phyloP scores from a whole-genome alignment of 1,140 invertebrate genomes.

The Drosophila setifemur region DNA sequence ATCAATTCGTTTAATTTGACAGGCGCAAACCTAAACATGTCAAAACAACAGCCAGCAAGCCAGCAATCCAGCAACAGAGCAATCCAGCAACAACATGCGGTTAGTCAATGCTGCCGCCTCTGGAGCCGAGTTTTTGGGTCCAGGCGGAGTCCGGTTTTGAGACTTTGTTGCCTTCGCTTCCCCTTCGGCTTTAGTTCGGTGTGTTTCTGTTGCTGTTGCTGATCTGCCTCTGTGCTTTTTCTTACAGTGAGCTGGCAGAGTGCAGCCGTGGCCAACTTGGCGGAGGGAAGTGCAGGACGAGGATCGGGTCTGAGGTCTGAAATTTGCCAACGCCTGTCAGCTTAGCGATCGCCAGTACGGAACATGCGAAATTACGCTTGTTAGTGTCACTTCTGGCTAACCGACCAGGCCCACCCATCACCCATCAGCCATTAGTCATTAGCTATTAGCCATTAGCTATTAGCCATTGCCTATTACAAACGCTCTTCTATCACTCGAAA shows the following conservation, averaged over 20 bases:
- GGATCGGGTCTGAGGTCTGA: conserved; percentile 20
- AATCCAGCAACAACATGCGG: no score
- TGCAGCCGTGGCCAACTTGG: conserved; percentile 73
- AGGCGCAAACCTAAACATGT: conserved; percentile 83
- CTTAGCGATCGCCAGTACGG: conserved; percentile 63
- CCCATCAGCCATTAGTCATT: conserved; percentile 13
- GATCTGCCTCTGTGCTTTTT: not conserved
- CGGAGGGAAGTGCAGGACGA: conserved; percentile 33
- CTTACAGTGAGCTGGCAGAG: not conserved
- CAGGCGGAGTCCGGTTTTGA: conserved; percentile 35
- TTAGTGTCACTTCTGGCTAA: conserved; percentile 81
- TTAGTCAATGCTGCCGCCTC: conserved; percentile 62
- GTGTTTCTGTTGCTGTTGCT: not conserved
- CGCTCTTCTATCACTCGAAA: not conserved
- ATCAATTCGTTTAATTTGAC: conserved; percentile 83
- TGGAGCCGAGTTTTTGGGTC: conserved; percentile 34
- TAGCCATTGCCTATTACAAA: no score
- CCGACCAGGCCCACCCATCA: conserved; percentile 29
- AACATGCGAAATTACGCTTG: conserved; percentile 81
- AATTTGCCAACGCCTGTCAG: conserved; percentile 82
- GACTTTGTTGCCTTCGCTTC: conserved; percentile 26
- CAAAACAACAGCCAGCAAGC: conserved; percentile 76
- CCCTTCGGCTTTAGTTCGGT: conserved; percentile 2
- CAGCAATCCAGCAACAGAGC: no score
- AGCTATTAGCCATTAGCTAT: not conserved